A percentile compares a stretch with the other conserved stretches of the same genome.
Evolutionary conservation across 2,888 invertebrate species (phyloP).

Genomic region (Minunthozetes semirufus): DNA sequence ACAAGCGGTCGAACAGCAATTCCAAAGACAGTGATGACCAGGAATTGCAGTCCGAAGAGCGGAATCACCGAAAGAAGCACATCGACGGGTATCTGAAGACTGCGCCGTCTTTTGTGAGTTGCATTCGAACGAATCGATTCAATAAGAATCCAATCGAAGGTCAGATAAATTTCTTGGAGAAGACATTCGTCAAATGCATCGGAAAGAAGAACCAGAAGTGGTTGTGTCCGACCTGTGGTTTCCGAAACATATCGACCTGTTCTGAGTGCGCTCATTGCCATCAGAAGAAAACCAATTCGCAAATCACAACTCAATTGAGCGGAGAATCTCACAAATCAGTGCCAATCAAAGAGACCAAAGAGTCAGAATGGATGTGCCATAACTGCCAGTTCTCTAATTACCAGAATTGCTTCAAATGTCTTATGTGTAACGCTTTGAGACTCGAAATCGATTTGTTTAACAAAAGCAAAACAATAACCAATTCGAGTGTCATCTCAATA

Average conservation of each 20-base stretch:
- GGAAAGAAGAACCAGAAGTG: conserved; percentile 42
- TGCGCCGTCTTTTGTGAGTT: conserved; percentile 1
- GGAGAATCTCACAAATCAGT: not conserved
- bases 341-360: not conserved
- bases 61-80: not conserved
- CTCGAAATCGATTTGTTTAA: conserved; percentile 6
- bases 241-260: conserved; percentile 41
- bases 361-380: not conserved
- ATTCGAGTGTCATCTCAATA: not conserved
- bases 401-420: conserved; percentile 2
- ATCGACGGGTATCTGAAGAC: conserved; percentile 1
- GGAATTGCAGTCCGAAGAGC: not conserved
- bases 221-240: conserved; percentile 41
- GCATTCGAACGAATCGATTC: not conserved
- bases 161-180: conserved; percentile 41
- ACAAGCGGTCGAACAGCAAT: not conserved
- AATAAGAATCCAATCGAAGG: conserved; percentile 11
- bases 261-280: conserved; percentile 41
- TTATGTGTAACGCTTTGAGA: conserved; percentile 1
- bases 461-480: not conserved
- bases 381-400: conserved; percentile 30
- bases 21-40: not conserved
- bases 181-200: conserved; percentile 43
- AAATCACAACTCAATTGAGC: not conserved
- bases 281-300: not conserved